Evolutionary conservation across 2,888 invertebrate genomes (phyloP), one percentile per base, ranked within the genome.

Genomic region (Mythimna impura): DNA sequence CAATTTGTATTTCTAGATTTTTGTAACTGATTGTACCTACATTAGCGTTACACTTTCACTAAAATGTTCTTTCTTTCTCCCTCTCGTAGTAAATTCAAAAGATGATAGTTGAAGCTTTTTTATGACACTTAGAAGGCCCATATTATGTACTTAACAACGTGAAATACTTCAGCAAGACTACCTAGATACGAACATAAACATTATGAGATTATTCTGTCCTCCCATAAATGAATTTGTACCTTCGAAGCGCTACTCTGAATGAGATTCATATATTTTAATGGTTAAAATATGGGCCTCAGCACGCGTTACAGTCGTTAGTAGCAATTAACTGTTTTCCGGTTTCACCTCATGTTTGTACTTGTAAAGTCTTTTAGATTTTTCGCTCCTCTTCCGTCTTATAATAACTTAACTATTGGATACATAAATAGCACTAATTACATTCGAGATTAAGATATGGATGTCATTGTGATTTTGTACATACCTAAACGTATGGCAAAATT

Each of bases 381-480:
- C 78, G 78, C 83, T 80, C 74, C 54, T 76, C 83, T 85, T 86
- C 77, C 86, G 67, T 86, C 82, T 83, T 85, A 78, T 76, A 83
- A 75, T 87, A 83, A 89, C 88, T 90, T 89, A 92, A 86, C 87
- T 92, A 93, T 88, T 85, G 90, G 86, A 91, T 91, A 93, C 86
- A 90, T 92, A 92, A 91, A 92, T 92, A 92, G 79, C 80, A 88
- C 88, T 91, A 91, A 89, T 88, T 91, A 91, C 89, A 91, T 90
- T 92, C 88, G 89, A 91, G 87, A 89, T 90, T 87, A 90, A 80
- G 86, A 75, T 80, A 82, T 75, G 81, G 80, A 84, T 87, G 84
- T 84, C 84, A 86, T 81, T 86, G 77, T 84, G 70, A 73, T 86
- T 86, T 87, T 86, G 86, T 86, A 87, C 85, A 84, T 86, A 86